Conservation (phyloP, 2,113 vertebrate species). For the Phylloscopus whistleri region DNA sequence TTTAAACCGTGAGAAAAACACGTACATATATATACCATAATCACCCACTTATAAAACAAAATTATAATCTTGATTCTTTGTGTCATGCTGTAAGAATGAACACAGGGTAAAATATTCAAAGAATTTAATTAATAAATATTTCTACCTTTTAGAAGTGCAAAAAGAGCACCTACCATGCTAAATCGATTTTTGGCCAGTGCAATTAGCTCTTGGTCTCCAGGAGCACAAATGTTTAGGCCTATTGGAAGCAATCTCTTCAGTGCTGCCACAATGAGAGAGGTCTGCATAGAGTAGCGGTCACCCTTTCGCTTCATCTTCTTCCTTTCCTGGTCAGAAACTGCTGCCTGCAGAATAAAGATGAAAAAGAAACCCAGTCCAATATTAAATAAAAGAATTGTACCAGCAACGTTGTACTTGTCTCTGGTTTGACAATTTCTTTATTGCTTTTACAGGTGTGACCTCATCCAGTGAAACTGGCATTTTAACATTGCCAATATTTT, state of each 20-base stretch:
- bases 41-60: not conserved
- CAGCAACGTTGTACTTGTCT: not conserved
- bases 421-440: not conserved
- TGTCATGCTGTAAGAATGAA: not conserved
- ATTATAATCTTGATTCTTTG: not conserved
- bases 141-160: not conserved
- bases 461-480: not conserved
- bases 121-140: not conserved
- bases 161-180: slow-evolving; percentile 76
- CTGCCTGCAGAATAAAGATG: slow-evolving; percentile 72
- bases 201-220: slow-evolving; percentile 95
- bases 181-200: slow-evolving; percentile 89
- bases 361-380: not conserved
- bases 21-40: not conserved
- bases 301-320: slow-evolving; percentile 94
- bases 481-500: not conserved
- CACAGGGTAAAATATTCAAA: not conserved
- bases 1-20: not conserved
- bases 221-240: slow-evolving; percentile 91
- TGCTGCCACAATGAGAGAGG: slow-evolving; percentile 91
- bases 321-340: slow-evolving; percentile 92
- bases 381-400: not conserved
- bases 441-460: not conserved
- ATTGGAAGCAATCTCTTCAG: slow-evolving; percentile 90
- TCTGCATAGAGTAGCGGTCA: slow-evolving; percentile 91